Evolutionary conservation across 2,797 vertebrate genomes (phyloP).

Genomic region (Acropternis orthonyx): DNA sequence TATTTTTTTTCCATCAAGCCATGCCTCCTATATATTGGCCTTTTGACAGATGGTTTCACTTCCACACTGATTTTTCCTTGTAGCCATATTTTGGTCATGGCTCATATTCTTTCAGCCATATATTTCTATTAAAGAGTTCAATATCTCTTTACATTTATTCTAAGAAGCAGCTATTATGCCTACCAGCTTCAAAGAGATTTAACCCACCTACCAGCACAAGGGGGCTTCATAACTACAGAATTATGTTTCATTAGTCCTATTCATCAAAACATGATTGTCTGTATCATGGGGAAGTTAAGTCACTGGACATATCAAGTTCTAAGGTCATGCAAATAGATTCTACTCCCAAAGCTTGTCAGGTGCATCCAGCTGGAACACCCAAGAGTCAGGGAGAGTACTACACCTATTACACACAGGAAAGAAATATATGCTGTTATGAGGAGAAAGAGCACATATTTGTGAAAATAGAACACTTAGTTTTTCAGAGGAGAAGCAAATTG

Average conservation of each 20-base stretch:
- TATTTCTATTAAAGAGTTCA: constrained; percentile 7
- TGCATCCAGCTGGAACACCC: constrained; percentile 26
- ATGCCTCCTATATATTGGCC: neutral
- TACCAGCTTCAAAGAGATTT: constrained; percentile 40
- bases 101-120: constrained; percentile 16
- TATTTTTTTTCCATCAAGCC: neutral
- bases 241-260: constrained; percentile 45
- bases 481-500: neutral
- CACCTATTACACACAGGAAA: neutral
- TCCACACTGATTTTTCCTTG: neutral
- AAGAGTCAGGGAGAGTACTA: neutral
- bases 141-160: constrained; percentile 12
- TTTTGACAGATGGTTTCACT: neutral
- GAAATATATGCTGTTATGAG: neutral
- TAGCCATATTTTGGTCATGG: constrained; percentile 20
- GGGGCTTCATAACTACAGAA: constrained; percentile 26
- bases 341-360: neutral
- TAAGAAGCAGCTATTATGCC: neutral
- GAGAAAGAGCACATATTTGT: neutral
- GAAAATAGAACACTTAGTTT: neutral
- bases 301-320: constrained; percentile 25
- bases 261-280: constrained; percentile 36
- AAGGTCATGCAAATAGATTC: constrained; percentile 44
- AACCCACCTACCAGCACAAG: neutral
- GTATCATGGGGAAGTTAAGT: constrained; percentile 7